Evolutionary conservation across 2,113 vertebrate genomes (phyloP), one percentile per base, ranked within the genome.

Genomic region (Hirundichthys speculiger): DNA sequence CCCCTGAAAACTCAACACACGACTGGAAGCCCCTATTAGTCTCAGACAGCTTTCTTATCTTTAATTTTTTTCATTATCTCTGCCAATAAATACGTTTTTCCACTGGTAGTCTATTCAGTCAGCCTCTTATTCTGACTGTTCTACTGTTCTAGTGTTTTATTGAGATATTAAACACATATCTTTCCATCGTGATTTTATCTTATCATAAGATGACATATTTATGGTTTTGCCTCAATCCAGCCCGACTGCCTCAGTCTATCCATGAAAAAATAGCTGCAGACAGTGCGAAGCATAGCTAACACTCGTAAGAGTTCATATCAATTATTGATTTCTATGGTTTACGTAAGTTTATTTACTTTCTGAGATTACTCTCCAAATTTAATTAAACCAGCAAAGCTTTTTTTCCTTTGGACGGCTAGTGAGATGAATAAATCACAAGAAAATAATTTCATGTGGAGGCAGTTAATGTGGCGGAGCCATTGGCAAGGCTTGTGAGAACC

Each of bases 351-450:
- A 21, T 20, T 0, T 4, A 25, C 50, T 53, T 20, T 30, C 16
- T 51, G n/a, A 19, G 8, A 57, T 46, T 54, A 45, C 21, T 46
- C 47, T 19, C 52, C 59, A 42, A 46, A 22, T 67, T 14, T 12
- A 55, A 61, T 45, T 53, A 57, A 1, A 21, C 30, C 51, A 24
- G 30, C 46, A 59, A 60, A 57, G 25, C 15, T 57, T 49, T 47
- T 2, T 68, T 46, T 68, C 63, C 30, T 49, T 56, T 55, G 1
- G 66, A 13, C 9, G 57, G 24, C 54, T 16, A 14, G 13, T 19
- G 13, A 66, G 15, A 51, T 69, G 56, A 46, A 65, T 9, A 60
- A 52, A 76, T 79, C 69, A 73, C 46, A 74, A 62, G 61, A 59
- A 56, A 64, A 24, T 6, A 0, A 19, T 58, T 75, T 63, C 10